These are phyloP conservation scores for Pyrrhosoma nymphula DNA, from an alignment of 2,888 invertebrate genomes.

Conservation along the genomic window DNA sequence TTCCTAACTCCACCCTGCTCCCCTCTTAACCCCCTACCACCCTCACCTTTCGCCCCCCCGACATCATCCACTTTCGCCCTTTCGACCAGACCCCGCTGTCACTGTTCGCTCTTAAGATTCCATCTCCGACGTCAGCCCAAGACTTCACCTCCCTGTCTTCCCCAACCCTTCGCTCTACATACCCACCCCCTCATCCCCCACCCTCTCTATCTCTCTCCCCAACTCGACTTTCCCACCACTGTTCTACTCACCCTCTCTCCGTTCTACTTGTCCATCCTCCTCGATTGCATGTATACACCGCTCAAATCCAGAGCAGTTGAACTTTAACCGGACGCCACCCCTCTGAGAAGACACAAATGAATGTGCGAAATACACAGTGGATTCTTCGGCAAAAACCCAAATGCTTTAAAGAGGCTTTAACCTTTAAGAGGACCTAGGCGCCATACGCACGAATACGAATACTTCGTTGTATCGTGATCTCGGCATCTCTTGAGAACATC, in stretches of 20 bases:
- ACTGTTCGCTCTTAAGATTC: conserved; percentile 59
- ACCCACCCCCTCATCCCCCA: neutral
- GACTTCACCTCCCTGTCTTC: conserved; percentile 34
- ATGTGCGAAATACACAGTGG: too few relatives aligned
- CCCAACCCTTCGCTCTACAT: neutral
- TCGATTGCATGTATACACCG: neutral
- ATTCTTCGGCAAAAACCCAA: too few relatives aligned
- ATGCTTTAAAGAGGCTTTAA: too few relatives aligned
- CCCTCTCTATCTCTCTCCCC: neutral
- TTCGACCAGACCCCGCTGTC: conserved; percentile 40
- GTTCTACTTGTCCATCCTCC: neutral
- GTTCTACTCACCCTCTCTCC: neutral
- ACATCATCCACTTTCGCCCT: conserved; percentile 38
- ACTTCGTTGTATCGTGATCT: too few relatives aligned
- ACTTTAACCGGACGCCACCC: too few relatives aligned
- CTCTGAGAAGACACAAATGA: too few relatives aligned
- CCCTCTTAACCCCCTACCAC: neutral
- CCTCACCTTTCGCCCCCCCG: neutral
- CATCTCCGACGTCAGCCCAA: conserved; percentile 37
- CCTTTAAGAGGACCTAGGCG: too few relatives aligned
- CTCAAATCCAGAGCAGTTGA: neutral
- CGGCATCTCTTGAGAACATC: too few relatives aligned
- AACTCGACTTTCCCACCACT: neutral
- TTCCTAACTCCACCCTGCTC: neutral
- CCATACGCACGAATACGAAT: too few relatives aligned